These are phyloP conservation scores for Oryzaephilus surinamensis DNA, from an alignment of 1,140 invertebrate genomes.

Conservation along the genomic window DNA sequence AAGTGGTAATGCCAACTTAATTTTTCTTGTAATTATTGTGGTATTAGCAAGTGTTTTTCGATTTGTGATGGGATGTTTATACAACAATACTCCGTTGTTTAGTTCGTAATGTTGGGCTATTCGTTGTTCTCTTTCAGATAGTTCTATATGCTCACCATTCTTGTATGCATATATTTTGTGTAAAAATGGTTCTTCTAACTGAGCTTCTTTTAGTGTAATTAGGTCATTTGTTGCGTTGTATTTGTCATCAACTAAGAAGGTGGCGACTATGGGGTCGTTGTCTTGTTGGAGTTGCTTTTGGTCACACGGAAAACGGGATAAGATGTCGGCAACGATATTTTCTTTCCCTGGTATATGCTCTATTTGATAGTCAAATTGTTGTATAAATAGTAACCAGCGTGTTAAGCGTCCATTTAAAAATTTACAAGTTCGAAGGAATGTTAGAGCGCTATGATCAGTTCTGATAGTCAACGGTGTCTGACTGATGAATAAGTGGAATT, in stretches of 20 bases:
- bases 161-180: background rate
- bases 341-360: constrained; percentile 22
- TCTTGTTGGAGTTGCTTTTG: background rate
- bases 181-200: background rate
- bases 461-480: constrained; percentile 21
- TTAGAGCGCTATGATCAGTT: constrained; percentile 39
- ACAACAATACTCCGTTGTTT: background rate
- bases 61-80: background rate
- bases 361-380: constrained; percentile 35
- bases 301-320: constrained; percentile 16
- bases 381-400: constrained; percentile 35
- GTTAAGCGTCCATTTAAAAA: constrained; percentile 33
- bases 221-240: background rate
- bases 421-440: constrained; percentile 33
- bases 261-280: background rate
- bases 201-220: background rate
- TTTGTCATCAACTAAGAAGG: background rate
- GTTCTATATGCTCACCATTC: background rate
- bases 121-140: background rate
- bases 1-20: constrained; percentile 12
- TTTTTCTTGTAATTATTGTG: background rate
- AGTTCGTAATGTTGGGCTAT: background rate
- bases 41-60: background rate
- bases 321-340: constrained; percentile 22
- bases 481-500: constrained; percentile 26